phyloP scores from a whole-genome alignment of 2,888 invertebrate species.

The Harpalus rubripes region DNA sequence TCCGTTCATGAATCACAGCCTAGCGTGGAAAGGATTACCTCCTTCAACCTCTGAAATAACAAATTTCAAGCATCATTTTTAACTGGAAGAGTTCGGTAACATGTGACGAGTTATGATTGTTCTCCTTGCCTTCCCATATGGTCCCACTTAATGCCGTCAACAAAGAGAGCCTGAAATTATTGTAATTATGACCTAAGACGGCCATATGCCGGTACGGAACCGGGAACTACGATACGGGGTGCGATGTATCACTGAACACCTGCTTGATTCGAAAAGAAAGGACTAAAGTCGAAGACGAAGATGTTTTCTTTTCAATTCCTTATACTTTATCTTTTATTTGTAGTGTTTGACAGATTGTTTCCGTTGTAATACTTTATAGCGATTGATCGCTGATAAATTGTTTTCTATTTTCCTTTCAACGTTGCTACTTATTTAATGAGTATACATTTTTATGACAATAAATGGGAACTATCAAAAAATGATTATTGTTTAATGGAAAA shows the following conservation, averaged over 20 bases:
- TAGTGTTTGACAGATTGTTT: slow-evolving; percentile 36
- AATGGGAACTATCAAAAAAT: not conserved
- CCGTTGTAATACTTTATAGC: slow-evolving; percentile 15
- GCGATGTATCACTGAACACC: slow-evolving; percentile 68
- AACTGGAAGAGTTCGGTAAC: slow-evolving; percentile 19
- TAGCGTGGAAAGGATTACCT: slow-evolving; percentile 40
- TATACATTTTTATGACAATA: not conserved
- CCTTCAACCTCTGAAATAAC: slow-evolving; percentile 54
- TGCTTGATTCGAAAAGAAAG: slow-evolving; percentile 68
- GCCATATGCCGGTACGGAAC: slow-evolving; percentile 72
- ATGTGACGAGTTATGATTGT: slow-evolving; percentile 29
- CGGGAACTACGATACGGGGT: slow-evolving; percentile 69
- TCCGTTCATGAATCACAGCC: slow-evolving; percentile 25
- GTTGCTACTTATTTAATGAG: not conserved
- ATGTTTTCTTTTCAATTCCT: slow-evolving; percentile 67
- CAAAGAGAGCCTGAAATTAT: slow-evolving; percentile 72
- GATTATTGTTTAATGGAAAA: too few species aligned
- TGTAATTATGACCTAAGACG: slow-evolving; percentile 77
- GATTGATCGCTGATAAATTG: not conserved
- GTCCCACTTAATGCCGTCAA: slow-evolving; percentile 64
- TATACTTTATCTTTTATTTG: slow-evolving; percentile 24
- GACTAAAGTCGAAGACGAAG: slow-evolving; percentile 56
- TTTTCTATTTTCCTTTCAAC: not conserved
- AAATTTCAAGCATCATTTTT: slow-evolving; percentile 59
- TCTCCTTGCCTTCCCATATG: slow-evolving; percentile 66